Conservation (phyloP, 2,113 vertebrate genomes). For the Spea multiplicata region DNA sequence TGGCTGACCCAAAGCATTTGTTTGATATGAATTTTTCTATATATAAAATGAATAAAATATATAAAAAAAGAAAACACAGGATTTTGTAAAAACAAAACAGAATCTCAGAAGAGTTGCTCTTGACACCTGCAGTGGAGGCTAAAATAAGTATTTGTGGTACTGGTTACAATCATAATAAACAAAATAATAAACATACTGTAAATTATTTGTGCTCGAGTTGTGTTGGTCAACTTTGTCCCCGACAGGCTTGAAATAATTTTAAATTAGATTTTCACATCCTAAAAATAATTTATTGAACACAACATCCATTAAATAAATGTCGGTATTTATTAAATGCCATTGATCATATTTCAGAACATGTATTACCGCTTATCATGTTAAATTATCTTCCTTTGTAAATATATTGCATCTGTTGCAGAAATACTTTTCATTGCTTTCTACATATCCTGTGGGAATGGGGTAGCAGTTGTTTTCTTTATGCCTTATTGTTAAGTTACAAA, state of each 20-base stretch:
- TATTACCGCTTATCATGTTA: slow-evolving; percentile 47
- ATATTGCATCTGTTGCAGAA: slow-evolving; percentile 43
- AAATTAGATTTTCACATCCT: slow-evolving; percentile 43
- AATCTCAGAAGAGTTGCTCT: too few relatives aligned
- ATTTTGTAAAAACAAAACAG: too few relatives aligned
- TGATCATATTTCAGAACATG: slow-evolving; percentile 47
- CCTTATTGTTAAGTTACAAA: slow-evolving; percentile 43
- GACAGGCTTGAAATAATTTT: slow-evolving; percentile 44
- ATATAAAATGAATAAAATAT: too few relatives aligned
- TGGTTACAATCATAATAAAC: background rate
- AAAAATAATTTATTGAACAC: slow-evolving; percentile 46
- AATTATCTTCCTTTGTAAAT: slow-evolving; percentile 45
- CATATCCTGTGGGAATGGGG: slow-evolving; percentile 40
- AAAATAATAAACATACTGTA: slow-evolving; percentile 27
- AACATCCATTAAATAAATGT: slow-evolving; percentile 47
- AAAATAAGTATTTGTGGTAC: too few relatives aligned
- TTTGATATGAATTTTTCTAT: too few relatives aligned
- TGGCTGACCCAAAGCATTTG: too few relatives aligned
- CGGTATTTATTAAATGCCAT: slow-evolving; percentile 43
- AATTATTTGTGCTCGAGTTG: slow-evolving; percentile 42
- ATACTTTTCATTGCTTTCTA: slow-evolving; percentile 45
- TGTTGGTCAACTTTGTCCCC: slow-evolving; percentile 39
- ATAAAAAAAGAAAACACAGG: too few relatives aligned
- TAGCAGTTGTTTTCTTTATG: slow-evolving; percentile 41
- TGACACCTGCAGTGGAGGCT: too few relatives aligned